These are phyloP conservation scores for Trachops cirrhosus DNA, from an alignment of 2,797 vertebrate genomes.

Conservation along the genomic window DNA sequence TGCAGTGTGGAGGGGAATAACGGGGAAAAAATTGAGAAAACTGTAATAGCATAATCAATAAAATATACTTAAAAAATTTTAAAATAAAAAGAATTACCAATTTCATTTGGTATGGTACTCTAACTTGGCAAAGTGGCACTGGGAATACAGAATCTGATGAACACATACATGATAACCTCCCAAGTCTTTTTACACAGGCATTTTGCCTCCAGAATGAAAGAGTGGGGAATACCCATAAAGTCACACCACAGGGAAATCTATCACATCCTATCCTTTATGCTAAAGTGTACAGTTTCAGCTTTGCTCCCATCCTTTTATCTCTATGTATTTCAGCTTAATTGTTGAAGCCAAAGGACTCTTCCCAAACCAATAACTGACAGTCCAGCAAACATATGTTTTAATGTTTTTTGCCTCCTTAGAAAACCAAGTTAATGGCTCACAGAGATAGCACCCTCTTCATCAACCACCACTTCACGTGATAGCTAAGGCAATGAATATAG, in stretches of 20 bases:
- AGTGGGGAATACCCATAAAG: background rate
- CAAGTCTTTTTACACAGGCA: background rate
- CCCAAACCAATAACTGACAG: background rate
- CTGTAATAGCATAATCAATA: too few relatives aligned
- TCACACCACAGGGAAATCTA: background rate
- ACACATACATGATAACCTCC: background rate
- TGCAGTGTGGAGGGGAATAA: too few relatives aligned
- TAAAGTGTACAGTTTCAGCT: background rate
- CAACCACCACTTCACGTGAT: background rate
- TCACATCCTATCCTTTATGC: background rate
- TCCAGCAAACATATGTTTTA: background rate
- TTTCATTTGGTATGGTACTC: background rate
- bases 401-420: background rate
- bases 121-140: conserved; percentile 13
- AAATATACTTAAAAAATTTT: too few relatives aligned
- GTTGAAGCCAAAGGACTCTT: background rate
- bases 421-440: background rate
- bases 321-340: background rate
- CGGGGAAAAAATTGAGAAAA: too few relatives aligned
- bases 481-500: background rate
- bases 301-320: background rate
- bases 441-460: background rate
- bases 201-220: background rate
- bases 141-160: background rate
- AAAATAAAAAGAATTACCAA: background rate